phyloP scores from a whole-genome alignment of 2,888 invertebrate species.

The Calameuta pallipes region DNA sequence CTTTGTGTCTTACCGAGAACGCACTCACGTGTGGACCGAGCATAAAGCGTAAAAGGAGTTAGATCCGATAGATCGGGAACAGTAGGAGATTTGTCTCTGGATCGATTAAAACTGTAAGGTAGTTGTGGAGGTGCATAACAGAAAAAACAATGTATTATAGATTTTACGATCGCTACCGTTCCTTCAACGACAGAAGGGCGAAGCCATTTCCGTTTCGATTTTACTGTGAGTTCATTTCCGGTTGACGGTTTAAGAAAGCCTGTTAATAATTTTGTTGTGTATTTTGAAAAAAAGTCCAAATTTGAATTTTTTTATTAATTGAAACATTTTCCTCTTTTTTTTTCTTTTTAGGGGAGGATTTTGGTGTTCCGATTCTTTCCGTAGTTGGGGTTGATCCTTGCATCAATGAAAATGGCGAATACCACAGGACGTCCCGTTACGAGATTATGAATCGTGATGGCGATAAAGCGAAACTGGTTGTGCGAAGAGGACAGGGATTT shows the following conservation, averaged over 20 bases:
- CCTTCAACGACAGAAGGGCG: conserved; percentile 56
- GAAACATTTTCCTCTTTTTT: neutral
- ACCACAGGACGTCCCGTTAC: conserved; percentile 84
- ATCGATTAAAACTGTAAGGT: neutral
- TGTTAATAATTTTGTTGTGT: neutral
- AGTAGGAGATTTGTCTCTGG: neutral
- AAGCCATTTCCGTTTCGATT: conserved; percentile 59
- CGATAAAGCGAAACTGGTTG: conserved; percentile 74
- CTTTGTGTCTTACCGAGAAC: conserved; percentile 13
- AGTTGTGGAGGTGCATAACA: neutral
- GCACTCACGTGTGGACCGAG: conserved; percentile 13
- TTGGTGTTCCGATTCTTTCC: conserved; percentile 70
- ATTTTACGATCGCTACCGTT: conserved; percentile 66
- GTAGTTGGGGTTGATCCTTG: conserved; percentile 81
- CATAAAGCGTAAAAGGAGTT: neutral
- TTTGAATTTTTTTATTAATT: neutral
- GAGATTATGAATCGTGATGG: conserved; percentile 76
- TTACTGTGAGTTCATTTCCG: conserved; percentile 54
- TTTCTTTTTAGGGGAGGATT: conserved; percentile 53
- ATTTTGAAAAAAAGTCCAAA: neutral
- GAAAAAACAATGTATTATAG: conserved; percentile 55
- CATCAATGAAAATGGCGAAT: conserved; percentile 77
- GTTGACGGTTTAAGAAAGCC: neutral
- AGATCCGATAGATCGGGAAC: neutral
- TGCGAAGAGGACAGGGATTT: conserved; percentile 87